Percentiles rank a stretch among this genome's conserved stretches.
Evolutionary conservation across 2,888 invertebrate species (phyloP).

Genomic region (Perizoma affinitatum): DNA sequence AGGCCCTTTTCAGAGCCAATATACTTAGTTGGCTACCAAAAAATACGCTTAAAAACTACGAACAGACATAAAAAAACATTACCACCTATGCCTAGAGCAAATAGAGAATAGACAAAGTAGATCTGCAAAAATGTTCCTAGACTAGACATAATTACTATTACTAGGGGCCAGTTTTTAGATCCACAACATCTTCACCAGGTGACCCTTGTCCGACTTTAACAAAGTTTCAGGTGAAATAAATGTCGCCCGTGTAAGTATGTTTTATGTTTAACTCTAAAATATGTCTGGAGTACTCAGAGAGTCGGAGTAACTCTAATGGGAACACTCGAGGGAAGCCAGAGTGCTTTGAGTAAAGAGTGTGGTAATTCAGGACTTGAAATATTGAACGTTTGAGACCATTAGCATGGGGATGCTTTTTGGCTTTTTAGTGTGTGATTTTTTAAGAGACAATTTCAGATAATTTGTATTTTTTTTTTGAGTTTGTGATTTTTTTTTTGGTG

Average conservation of each 20-base stretch:
- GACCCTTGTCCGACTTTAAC: conserved; percentile 90
- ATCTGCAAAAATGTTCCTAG: too few species aligned
- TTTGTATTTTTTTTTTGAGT: neutral
- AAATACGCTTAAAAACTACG: too few species aligned
- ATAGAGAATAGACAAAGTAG: too few species aligned
- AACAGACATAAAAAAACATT: too few species aligned
- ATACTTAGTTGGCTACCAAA: too few species aligned
- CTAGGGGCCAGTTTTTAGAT: conserved; percentile 1
- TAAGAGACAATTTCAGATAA: conserved; percentile 7
- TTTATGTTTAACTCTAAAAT: conserved; percentile 37
- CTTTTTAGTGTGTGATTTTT: conserved; percentile 11
- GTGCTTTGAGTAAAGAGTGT: conserved; percentile 38
- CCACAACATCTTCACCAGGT: conserved; percentile 5
- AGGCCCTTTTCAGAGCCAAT: too few species aligned
- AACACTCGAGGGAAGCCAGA: conserved; percentile 30
- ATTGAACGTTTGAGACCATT: conserved; percentile 37
- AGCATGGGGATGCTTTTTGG: conserved; percentile 23
- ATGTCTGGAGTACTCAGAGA: conserved; percentile 35
- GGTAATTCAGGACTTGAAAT: conserved; percentile 39
- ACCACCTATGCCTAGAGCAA: too few species aligned
- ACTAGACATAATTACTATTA: neutral
- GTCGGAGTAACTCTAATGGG: conserved; percentile 37
- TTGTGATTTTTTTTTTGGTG: too few species aligned
- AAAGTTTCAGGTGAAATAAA: conserved; percentile 97
- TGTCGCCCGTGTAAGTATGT: conserved; percentile 95